Evolutionary conservation across 2,797 vertebrate genomes (phyloP), one percentile per base, ranked within the genome.

Genomic region (Dipus sagitta): DNA sequence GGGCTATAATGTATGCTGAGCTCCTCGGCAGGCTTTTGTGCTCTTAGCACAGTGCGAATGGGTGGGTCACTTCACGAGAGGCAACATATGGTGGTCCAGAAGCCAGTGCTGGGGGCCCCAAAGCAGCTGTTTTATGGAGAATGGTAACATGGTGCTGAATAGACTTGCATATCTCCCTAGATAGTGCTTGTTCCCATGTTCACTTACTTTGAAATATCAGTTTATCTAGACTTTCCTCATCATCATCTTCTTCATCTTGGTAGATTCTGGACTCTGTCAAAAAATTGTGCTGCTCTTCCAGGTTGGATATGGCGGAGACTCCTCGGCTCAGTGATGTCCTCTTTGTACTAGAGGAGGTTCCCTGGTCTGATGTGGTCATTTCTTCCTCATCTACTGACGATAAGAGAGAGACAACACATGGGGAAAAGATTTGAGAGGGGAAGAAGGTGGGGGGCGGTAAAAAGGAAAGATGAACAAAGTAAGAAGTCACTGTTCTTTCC

Each of bases 201-300:
- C 42, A 14, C 26, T 97, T 95, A 98, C 97, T 96, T 96, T 90
- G 94, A n/a, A 84, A 30, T 0, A 2, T 30, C 38, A 96, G 82
- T 95, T 96, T 98, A 30, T 97, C 98, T 87, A 93, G 54, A 77
- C 83, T 97, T 12, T 97, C 97, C 2, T 97, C 96, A 21, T 97
- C 96, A 4, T 97, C 96, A 2, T 98, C 97, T 32, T 98, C 97
- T 32, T 98, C 97, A 34, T 97, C 96, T 3, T 52, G 21, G 58
- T 94, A 96, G 78, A 52, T 67, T 91, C 87, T 97, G 34, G 70
- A 93, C 0, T 97, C 97, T 0, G 24, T 3, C 21, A 60, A 13
- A 24, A 80, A n/a, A 34, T 85, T 9, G 0, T 88, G 96, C 1
- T 23, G 96, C 21, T 97, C 97, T 64, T 96, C 96, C n/a, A 86